These are phyloP conservation scores for Archegozetes longisetosus DNA, from an alignment of 1,140 invertebrate genomes.

Conservation along the genomic window DNA sequence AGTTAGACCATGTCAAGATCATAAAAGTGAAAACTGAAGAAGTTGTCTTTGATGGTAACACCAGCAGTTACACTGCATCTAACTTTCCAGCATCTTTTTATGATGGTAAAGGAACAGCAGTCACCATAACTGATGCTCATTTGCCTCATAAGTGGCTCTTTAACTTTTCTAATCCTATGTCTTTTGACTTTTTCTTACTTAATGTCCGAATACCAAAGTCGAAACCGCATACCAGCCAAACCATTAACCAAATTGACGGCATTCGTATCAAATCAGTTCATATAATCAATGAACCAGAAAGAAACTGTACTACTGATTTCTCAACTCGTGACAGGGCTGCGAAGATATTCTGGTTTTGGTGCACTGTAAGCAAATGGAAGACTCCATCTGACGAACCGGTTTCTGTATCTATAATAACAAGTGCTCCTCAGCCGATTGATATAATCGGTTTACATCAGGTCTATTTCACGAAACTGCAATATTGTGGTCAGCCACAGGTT, in stretches of 20 bases:
- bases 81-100: background rate
- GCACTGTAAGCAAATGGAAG: background rate
- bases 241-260: background rate
- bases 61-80: background rate
- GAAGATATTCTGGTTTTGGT: background rate
- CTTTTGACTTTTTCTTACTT: background rate
- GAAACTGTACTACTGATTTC: background rate
- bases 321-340: background rate
- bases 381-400: background rate
- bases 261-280: background rate
- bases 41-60: background rate
- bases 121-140: background rate
- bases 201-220: background rate
- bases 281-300: background rate
- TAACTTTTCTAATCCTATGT: background rate
- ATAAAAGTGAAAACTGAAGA: background rate
- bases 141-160: background rate
- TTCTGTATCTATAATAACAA: background rate
- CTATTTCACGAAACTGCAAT: background rate
- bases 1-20: background rate
- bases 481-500: background rate
- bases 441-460: background rate
- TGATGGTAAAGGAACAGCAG: background rate
- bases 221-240: too few relatives aligned
- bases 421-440: background rate